Conservation (phyloP, 2,113 vertebrate species). For the Malurus alboscapulatus region DNA sequence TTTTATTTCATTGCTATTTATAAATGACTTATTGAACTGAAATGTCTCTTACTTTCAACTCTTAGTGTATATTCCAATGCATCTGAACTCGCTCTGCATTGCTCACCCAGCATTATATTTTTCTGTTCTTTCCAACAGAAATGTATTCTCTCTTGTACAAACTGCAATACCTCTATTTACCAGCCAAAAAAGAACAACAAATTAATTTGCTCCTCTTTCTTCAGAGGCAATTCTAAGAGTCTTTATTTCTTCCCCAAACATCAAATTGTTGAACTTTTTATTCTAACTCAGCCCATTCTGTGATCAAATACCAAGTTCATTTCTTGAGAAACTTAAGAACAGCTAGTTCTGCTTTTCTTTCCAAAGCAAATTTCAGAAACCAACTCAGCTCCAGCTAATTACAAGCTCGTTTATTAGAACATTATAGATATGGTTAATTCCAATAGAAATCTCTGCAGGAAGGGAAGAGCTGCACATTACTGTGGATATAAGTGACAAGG, state of each 20-base stretch:
- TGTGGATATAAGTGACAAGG: neutral
- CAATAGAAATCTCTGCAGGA: conserved; percentile 37
- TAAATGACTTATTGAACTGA: conserved; percentile 18
- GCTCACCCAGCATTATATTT: neutral
- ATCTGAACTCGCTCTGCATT: neutral
- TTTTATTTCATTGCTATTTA: conserved; percentile 47
- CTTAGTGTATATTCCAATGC: neutral
- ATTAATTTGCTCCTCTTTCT: neutral
- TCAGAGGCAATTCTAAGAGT: neutral
- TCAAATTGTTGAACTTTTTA: neutral
- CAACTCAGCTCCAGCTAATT: neutral
- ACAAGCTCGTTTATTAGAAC: neutral
- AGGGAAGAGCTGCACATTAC: neutral
- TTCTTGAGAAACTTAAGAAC: neutral
- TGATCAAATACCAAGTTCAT: neutral
- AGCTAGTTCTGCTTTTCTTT: neutral
- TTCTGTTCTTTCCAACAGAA: neutral
- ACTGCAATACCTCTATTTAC: neutral
- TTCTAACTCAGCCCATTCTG: neutral
- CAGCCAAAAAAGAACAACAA: neutral
- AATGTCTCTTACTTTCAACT: conserved; percentile 7
- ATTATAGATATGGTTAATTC: neutral
- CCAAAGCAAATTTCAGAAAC: neutral
- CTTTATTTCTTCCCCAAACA: neutral
- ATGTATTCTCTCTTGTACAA: neutral